Conservation (phyloP, 2,888 invertebrate species). For the Yponomeuta evonymella region DNA sequence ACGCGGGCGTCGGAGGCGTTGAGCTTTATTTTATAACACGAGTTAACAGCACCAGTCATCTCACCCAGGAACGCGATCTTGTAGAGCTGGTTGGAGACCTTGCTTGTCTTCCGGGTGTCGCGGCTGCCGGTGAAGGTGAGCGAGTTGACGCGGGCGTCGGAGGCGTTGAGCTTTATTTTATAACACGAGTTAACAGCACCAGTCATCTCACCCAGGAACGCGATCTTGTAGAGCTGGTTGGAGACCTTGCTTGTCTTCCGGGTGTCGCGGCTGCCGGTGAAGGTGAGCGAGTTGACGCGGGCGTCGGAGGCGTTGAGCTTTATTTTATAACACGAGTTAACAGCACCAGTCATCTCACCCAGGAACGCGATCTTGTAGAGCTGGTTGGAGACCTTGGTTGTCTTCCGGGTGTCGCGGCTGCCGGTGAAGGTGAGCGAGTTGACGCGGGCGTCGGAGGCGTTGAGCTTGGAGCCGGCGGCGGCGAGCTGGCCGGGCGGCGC, state of each 20-base stretch:
- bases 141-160: conserved; percentile 80
- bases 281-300: conserved; percentile 87
- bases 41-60: neutral
- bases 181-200: neutral
- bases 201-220: conserved; percentile 61
- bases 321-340: conserved; percentile 39
- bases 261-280: conserved; percentile 86
- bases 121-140: conserved; percentile 87
- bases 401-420: conserved; percentile 86
- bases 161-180: conserved; percentile 75
- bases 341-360: neutral
- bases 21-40: conserved; percentile 57
- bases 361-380: conserved; percentile 87
- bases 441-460: conserved; percentile 82
- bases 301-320: conserved; percentile 68
- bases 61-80: conserved; percentile 81
- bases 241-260: conserved; percentile 86
- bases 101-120: conserved; percentile 86
- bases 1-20: conserved; percentile 82
- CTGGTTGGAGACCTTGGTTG: conserved; percentile 85
- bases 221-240: conserved; percentile 88
- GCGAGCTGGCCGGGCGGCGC: conserved; percentile 82
- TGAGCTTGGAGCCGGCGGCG: conserved; percentile 82
- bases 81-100: conserved; percentile 86
- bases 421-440: conserved; percentile 89